Percentiles rank a stretch among this genome's conserved stretches.
These are phyloP conservation scores for Corydoras maculifer DNA, from an alignment of 2,113 vertebrate species.

Conservation along the genomic window DNA sequence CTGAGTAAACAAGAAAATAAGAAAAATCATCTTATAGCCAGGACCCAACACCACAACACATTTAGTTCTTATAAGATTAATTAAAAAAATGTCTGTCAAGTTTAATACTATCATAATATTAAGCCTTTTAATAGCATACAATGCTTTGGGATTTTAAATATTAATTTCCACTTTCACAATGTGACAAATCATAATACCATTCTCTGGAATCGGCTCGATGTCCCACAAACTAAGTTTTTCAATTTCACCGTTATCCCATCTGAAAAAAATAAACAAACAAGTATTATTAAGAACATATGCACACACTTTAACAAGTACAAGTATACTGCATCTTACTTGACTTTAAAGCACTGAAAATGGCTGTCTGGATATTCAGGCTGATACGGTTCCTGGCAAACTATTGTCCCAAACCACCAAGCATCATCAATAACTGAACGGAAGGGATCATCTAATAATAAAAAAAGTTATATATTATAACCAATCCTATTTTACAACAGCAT, in stretches of 20 bases:
- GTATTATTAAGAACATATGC: too few species aligned
- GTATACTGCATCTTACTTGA: conserved; percentile 68
- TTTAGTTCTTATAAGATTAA: too few species aligned
- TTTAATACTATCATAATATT: too few species aligned
- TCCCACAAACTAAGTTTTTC: conserved; percentile 97
- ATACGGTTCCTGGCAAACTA: conserved; percentile 88
- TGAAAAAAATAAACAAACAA: conserved; percentile 47
- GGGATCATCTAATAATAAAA: conserved; percentile 67
- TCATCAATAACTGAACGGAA: conserved; percentile 97
- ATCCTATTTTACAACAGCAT: neutral
- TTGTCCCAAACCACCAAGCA: conserved; percentile 98
- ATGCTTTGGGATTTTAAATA: too few species aligned
- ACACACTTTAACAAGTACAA: neutral
- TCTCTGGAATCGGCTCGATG: conserved; percentile 87
- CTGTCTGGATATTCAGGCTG: conserved; percentile 90
- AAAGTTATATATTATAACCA: neutral
- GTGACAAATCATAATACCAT: conserved; percentile 64
- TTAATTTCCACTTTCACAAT: too few species aligned
- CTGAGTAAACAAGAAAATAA: too few species aligned
- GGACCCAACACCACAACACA: too few species aligned
- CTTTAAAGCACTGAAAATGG: conserved; percentile 94
- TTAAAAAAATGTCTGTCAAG: too few species aligned
- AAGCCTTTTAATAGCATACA: too few species aligned
- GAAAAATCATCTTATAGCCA: too few species aligned
- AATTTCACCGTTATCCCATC: conserved; percentile 93